A percentile compares a stretch with the other conserved stretches of the same genome.
Evolutionary conservation across 92 coral and sea anemone species (phyloP).

Genomic region (Parazoanthus atlanticus): DNA sequence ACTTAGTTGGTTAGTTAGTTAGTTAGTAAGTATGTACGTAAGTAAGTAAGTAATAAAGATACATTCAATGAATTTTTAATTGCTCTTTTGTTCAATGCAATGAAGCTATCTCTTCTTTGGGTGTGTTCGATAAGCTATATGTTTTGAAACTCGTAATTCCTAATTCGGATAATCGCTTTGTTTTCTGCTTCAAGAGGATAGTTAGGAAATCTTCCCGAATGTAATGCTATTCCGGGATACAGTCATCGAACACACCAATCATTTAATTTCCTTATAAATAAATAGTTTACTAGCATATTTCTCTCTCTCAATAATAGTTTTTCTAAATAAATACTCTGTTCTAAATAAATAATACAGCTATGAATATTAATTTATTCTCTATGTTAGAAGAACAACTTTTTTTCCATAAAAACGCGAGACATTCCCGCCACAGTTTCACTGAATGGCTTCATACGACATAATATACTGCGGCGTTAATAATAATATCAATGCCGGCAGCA

Average conservation of each 20-base stretch:
- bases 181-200: too few relatives aligned
- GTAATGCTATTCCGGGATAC: too few relatives aligned
- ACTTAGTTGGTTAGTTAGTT: too few relatives aligned
- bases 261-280: not conserved
- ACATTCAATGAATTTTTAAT: too few relatives aligned
- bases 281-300: not conserved
- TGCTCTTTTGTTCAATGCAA: not conserved
- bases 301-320: not conserved
- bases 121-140: not conserved
- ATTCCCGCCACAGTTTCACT: not conserved
- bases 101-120: not conserved
- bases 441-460: constrained; percentile 8
- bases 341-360: not conserved
- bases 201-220: not conserved
- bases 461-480: not conserved
- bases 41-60: too few relatives aligned
- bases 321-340: not conserved
- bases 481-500: not conserved
- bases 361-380: not conserved
- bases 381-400: not conserved
- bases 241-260: not conserved
- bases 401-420: not conserved
- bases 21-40: not conserved
- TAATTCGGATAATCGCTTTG: too few relatives aligned
- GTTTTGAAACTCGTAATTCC: not conserved